Conservation (phyloP, 2,797 vertebrate species). For the Tiaroga cobitis region DNA sequence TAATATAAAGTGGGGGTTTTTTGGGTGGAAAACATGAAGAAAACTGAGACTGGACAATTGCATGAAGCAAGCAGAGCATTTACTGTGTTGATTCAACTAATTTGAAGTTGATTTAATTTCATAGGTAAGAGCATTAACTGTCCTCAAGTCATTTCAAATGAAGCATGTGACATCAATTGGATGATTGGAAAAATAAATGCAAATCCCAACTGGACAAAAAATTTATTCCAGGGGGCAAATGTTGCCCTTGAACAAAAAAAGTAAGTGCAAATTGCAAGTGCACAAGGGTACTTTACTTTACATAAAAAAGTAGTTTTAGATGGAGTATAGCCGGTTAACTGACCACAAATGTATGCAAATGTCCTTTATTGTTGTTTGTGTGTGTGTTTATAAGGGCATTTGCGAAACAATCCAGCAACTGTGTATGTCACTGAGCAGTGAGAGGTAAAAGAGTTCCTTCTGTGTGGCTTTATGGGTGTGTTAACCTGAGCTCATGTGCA, state of each 20-base stretch:
- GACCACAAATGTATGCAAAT: slow-evolving; percentile 2
- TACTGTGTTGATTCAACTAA: background rate
- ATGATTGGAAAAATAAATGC: background rate
- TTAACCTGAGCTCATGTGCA: slow-evolving; percentile 15
- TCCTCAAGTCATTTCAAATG: background rate
- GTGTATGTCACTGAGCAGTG: background rate
- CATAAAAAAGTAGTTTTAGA: background rate
- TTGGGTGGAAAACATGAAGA: background rate
- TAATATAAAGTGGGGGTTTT: background rate
- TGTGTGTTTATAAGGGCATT: background rate
- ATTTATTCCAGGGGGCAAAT: background rate
- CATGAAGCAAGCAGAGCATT: background rate
- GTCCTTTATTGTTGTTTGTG: background rate
- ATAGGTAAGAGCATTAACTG: background rate
- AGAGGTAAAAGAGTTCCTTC: background rate
- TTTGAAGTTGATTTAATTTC: background rate
- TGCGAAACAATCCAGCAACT: slow-evolving; percentile 11
- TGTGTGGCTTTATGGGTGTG: slow-evolving; percentile 28
- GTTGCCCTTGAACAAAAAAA: background rate
- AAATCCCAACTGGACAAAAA: background rate
- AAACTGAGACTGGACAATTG: background rate
- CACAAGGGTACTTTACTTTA: background rate
- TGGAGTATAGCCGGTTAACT: background rate
- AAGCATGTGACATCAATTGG: background rate
- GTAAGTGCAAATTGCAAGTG: background rate